These are phyloP conservation scores for Lydus trimaculatus DNA, from an alignment of 2,888 invertebrate species.

Conservation along the genomic window DNA sequence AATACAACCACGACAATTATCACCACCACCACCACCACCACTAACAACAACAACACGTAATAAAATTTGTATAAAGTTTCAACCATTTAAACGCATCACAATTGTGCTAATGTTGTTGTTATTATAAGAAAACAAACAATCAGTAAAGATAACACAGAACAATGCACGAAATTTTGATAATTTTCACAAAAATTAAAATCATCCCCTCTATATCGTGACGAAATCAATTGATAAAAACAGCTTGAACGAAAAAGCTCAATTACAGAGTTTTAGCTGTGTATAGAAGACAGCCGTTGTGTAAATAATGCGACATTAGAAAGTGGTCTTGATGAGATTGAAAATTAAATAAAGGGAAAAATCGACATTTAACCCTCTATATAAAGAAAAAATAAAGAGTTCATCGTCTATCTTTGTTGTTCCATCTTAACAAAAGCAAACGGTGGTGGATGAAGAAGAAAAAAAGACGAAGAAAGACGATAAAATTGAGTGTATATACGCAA, in stretches of 20 bases:
- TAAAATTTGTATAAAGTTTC: not conserved
- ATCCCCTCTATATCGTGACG: not conserved
- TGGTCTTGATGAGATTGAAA: not conserved
- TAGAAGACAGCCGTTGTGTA: not conserved
- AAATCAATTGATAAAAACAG: too few species aligned
- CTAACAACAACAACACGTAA: not conserved
- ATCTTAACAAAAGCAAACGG: not conserved
- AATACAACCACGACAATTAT: not conserved
- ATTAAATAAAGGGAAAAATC: not conserved
- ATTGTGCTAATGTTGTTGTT: conserved; percentile 1
- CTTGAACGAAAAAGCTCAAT: too few species aligned
- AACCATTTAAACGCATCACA: not conserved
- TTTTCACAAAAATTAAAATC: not conserved
- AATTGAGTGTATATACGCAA: conserved; percentile 23
- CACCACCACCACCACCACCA: not conserved
- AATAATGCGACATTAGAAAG: conserved; percentile 1
- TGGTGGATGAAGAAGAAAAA: too few species aligned
- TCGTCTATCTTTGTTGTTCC: not conserved
- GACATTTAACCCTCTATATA: not conserved
- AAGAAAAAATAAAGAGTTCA: not conserved
- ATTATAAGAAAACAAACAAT: not conserved
- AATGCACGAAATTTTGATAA: not conserved
- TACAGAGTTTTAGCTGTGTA: too few species aligned
- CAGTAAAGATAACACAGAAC: not conserved
- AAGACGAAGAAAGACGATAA: not conserved